These are phyloP conservation scores for Hyposoter dolosus DNA, from an alignment of 2,888 invertebrate species.

Conservation along the genomic window DNA sequence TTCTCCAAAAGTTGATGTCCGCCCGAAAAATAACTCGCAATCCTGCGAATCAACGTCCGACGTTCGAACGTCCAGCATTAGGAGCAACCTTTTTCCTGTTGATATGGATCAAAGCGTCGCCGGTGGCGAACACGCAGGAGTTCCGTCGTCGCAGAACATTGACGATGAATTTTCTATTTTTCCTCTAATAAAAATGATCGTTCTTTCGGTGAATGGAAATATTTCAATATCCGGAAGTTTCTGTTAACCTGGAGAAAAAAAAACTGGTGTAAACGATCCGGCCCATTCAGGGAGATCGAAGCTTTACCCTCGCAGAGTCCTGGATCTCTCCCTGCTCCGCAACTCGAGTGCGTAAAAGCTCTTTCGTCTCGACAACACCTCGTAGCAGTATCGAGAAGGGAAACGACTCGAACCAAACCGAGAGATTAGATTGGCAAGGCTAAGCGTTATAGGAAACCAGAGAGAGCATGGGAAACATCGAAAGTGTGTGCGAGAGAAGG, in stretches of 20 bases:
- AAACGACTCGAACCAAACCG: constrained; percentile 49
- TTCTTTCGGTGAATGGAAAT: not conserved
- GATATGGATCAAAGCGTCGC: too few relatives aligned
- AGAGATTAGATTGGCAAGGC: constrained; percentile 61
- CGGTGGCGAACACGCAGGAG: too few relatives aligned
- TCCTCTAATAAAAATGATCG: not conserved
- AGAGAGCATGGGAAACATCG: constrained; percentile 33
- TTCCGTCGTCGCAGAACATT: too few relatives aligned
- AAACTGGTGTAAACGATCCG: constrained; percentile 40
- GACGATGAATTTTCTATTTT: too few relatives aligned
- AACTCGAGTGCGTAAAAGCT: constrained; percentile 63
- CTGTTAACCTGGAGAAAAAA: not conserved
- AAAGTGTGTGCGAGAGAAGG: constrained; percentile 25
- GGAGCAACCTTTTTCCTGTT: not conserved
- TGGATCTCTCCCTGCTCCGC: constrained; percentile 45
- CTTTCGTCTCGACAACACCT: constrained; percentile 54
- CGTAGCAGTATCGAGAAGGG: constrained; percentile 26
- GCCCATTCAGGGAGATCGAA: constrained; percentile 68
- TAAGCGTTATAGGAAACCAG: constrained; percentile 47
- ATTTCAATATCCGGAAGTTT: not conserved
- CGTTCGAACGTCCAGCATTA: not conserved
- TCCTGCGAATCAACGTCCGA: constrained; percentile 11
- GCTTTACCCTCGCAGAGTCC: constrained; percentile 67
- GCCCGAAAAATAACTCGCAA: constrained; percentile 4
- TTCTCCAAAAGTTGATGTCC: constrained; percentile 9